Evolutionary conservation across 2,888 invertebrate genomes (phyloP).

Genomic region (Coecobrya sp.): DNA sequence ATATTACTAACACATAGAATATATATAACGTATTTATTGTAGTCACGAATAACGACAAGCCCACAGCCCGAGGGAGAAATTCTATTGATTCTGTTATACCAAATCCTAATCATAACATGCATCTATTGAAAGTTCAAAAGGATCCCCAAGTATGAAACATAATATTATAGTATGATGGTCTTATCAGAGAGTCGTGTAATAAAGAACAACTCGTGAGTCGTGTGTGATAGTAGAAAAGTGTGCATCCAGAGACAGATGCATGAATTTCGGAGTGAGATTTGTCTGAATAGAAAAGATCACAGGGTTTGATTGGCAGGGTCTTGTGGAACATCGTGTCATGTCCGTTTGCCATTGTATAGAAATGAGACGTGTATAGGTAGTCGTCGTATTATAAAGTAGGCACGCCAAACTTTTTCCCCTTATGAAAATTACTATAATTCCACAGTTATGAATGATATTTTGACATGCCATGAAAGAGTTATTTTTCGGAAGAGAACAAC

Average conservation of each 20-base stretch:
- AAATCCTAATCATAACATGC: not conserved
- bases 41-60: not conserved
- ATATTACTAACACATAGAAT: not conserved
- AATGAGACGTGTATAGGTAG: slow-evolving; percentile 1
- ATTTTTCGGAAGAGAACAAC: not conserved
- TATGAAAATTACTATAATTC: not conserved
- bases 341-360: slow-evolving; percentile 8
- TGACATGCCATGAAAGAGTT: not conserved
- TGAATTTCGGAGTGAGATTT: slow-evolving; percentile 16
- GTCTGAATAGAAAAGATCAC: slow-evolving; percentile 38
- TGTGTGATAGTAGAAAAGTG: not conserved
- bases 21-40: not conserved
- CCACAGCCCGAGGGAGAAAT: not conserved
- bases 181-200: not conserved
- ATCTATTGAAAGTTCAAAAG: slow-evolving; percentile 55
- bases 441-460: not conserved
- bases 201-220: not conserved
- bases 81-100: slow-evolving; percentile 4
- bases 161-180: not conserved
- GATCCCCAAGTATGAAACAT: slow-evolving; percentile 36
- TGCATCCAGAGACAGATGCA: not conserved
- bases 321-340: slow-evolving; percentile 37
- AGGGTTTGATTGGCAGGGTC: slow-evolving; percentile 73
- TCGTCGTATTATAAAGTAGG: not conserved
- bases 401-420: not conserved